A percentile compares a stretch with the other conserved stretches of the same genome.
phyloP scores from a whole-genome alignment of 1,140 invertebrate genomes.

The Dreissena rostriformis region DNA sequence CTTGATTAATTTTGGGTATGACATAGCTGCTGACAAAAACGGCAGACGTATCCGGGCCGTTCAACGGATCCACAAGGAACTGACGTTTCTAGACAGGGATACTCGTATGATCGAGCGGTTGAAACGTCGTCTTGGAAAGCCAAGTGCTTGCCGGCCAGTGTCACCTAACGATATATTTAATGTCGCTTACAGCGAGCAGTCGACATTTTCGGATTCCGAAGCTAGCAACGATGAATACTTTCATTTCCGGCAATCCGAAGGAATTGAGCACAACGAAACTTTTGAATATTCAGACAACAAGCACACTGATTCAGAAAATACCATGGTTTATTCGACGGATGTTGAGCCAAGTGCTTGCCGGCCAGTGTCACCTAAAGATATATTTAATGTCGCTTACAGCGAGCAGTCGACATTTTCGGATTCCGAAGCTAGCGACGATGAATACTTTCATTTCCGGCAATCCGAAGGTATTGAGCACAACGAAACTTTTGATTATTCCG shows the following conservation, averaged over 20 bases:
- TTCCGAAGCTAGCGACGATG: no score
- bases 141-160: background rate
- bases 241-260: background rate
- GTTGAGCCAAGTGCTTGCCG: background rate
- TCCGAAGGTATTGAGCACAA: background rate
- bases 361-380: no score
- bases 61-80: background rate
- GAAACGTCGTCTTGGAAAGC: background rate
- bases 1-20: conserved; percentile 17
- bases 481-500: background rate
- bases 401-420: no score
- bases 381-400: no score
- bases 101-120: conserved; percentile 3
- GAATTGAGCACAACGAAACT: background rate
- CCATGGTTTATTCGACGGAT: background rate
- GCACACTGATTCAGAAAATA: background rate
- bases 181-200: no score
- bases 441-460: background rate
- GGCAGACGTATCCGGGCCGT: conserved; percentile 13
- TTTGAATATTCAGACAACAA: background rate
- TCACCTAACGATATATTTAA: no score
- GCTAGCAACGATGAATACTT: no score
- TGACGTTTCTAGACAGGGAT: background rate
- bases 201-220: no score
- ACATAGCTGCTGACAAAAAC: background rate